phyloP scores from a whole-genome alignment of 2,797 vertebrate genomes.

The Helarctos malayanus region DNA sequence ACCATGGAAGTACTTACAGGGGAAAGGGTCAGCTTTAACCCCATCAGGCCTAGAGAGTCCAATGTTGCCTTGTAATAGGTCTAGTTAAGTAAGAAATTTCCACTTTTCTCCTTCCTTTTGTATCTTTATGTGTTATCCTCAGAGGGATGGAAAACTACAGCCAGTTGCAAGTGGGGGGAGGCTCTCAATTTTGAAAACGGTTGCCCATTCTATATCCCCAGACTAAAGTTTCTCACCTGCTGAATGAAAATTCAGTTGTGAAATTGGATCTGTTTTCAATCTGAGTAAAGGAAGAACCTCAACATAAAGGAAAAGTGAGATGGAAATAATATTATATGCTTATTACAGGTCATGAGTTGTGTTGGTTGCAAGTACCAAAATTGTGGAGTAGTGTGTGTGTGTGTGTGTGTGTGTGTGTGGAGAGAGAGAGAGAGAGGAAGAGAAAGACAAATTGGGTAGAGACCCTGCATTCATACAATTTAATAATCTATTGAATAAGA shows the following conservation, averaged over 20 bases:
- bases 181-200: not conserved
- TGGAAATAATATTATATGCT: not conserved
- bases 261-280: not conserved
- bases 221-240: not conserved
- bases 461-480: not conserved
- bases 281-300: not conserved
- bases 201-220: not conserved
- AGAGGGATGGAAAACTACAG: not conserved
- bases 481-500: not conserved
- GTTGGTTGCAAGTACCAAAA: not conserved
- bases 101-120: not conserved
- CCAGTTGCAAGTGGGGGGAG: not conserved
- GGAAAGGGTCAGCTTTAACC: not conserved
- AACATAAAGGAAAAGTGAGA: not conserved
- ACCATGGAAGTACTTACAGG: not conserved
- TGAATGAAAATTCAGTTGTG: not conserved
- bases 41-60: too few species aligned
- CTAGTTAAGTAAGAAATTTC: not conserved
- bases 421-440: accelerated
- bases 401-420: accelerated
- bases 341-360: not conserved
- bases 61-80: not conserved
- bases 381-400: accelerated
- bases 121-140: not conserved
- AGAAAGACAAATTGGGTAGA: not conserved